Percentiles rank a stretch among this genome's conserved stretches.
Conservation (phyloP, 2,113 vertebrate species). For the Podarcis raffonei region DNA sequence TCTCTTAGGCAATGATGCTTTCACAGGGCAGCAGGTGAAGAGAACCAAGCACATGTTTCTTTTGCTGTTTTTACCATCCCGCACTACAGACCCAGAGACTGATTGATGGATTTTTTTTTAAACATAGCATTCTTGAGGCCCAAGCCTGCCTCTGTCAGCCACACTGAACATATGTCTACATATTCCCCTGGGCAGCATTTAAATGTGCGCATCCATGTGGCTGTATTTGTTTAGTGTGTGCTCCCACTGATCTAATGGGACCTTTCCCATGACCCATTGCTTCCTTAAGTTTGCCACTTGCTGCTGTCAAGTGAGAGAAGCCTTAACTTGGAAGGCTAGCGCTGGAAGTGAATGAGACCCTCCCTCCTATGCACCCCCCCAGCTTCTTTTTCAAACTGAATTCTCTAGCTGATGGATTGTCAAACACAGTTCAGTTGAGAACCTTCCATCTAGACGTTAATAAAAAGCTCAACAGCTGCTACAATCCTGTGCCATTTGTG, state of each 20-base stretch:
- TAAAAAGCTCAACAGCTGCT: constrained; percentile 72
- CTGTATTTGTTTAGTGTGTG: constrained; percentile 79
- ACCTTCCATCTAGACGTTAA: constrained; percentile 45
- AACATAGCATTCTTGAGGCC: constrained; percentile 68
- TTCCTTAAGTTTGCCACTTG: constrained; percentile 80
- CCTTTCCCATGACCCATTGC: constrained; percentile 81
- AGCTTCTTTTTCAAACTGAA: constrained; percentile 51
- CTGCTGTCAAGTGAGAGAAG: constrained; percentile 70
- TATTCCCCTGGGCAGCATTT: constrained; percentile 75
- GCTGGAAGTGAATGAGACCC: constrained; percentile 65
- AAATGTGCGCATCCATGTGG: constrained; percentile 77
- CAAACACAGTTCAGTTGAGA: constrained; percentile 64
- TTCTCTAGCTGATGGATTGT: constrained; percentile 66
- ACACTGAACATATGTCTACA: constrained; percentile 75
- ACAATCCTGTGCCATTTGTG: constrained; percentile 52
- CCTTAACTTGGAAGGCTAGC: constrained; percentile 69
- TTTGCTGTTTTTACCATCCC: constrained; percentile 69
- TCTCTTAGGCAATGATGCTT: constrained; percentile 54
- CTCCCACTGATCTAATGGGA: constrained; percentile 78
- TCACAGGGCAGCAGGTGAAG: constrained; percentile 68
- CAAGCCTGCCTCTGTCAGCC: constrained; percentile 62
- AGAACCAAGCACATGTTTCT: constrained; percentile 57
- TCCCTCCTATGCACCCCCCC: constrained; percentile 3
- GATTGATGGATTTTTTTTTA: constrained; percentile 73
- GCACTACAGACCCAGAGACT: constrained; percentile 67